Evolutionary conservation across 2,113 vertebrate species (phyloP).

Genomic region (Aleadryas rufinucha): DNA sequence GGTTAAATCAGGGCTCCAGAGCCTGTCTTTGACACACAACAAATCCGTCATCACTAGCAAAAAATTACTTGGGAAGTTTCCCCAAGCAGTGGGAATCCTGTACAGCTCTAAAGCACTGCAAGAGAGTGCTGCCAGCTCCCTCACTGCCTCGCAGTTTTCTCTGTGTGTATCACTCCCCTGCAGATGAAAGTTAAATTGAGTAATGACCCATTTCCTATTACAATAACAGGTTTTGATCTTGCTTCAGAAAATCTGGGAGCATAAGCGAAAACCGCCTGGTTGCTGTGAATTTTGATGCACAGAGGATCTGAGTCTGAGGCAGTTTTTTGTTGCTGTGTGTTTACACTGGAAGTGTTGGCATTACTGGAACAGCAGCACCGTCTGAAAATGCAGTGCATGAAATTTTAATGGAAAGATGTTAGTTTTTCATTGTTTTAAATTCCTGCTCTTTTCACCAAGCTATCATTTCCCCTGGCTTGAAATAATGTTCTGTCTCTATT

Average conservation of each 20-base stretch:
- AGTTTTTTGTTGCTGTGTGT: neutral
- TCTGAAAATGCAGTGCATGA: neutral
- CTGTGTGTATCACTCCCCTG: neutral
- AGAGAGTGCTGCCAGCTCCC: neutral
- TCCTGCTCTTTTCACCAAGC: neutral
- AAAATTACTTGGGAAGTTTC: neutral
- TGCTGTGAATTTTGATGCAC: neutral
- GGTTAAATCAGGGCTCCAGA: neutral
- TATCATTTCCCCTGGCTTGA: neutral
- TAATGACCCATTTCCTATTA: slow-evolving; percentile 26
- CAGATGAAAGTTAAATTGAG: slow-evolving; percentile 12
- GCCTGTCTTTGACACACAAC: neutral
- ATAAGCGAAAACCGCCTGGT: neutral
- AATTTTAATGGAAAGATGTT: neutral
- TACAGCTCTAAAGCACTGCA: neutral
- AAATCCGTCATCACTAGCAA: neutral
- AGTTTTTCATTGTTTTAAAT: neutral
- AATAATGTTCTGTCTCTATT: neutral
- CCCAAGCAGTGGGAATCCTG: neutral
- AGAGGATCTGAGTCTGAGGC: neutral
- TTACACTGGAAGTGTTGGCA: neutral
- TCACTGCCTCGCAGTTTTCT: neutral
- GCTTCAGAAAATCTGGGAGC: neutral
- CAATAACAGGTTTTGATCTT: neutral
- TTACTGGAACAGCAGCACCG: neutral